Evolutionary conservation across 2,888 invertebrate species (phyloP).

Genomic region (Mycogona germanica): DNA sequence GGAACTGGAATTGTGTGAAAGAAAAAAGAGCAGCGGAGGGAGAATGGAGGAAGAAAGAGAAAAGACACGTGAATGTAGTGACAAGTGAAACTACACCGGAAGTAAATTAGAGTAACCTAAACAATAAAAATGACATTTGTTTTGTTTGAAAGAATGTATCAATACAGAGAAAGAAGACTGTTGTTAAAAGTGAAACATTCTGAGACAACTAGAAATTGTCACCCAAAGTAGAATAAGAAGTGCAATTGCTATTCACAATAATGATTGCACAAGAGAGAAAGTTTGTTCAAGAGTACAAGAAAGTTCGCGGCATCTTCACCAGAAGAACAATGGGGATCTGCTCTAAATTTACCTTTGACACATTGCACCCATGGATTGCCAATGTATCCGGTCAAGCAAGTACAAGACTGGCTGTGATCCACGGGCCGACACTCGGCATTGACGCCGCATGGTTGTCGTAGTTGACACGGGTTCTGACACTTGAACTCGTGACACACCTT

Average conservation of each 20-base stretch:
- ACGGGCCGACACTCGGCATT: slow-evolving; percentile 22
- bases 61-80: background rate
- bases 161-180: too few species aligned
- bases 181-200: too few species aligned
- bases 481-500: slow-evolving; percentile 66
- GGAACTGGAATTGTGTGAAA: background rate
- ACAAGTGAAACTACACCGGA: background rate
- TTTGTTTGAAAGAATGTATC: too few species aligned
- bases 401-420: slow-evolving; percentile 37
- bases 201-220: too few species aligned
- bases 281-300: too few species aligned
- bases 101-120: background rate
- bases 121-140: slow-evolving; percentile 27
- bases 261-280: too few species aligned
- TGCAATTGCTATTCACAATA: too few species aligned
- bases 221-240: too few species aligned
- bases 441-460: slow-evolving; percentile 36
- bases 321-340: too few species aligned
- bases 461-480: slow-evolving; percentile 48
- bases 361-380: slow-evolving; percentile 46
- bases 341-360: slow-evolving; percentile 18
- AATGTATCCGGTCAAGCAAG: slow-evolving; percentile 53
- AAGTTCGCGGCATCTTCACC: too few species aligned
- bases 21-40: background rate
- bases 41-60: background rate